Base-by-base conservation (phyloP, 2,888 invertebrate genomes). In the Exocentrus adspersus region DNA sequence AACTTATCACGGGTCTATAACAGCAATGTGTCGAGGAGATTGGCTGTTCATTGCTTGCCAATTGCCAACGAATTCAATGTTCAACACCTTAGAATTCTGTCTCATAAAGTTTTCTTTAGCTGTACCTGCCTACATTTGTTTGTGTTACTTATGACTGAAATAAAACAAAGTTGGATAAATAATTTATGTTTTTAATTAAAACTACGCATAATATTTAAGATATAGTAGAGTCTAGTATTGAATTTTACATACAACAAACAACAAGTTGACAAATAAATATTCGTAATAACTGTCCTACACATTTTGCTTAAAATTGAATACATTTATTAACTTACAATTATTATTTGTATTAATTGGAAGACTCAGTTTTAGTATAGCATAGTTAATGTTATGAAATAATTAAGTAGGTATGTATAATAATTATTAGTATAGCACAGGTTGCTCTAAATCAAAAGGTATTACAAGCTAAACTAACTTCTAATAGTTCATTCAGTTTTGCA, bases 291-390 rank as follows among this genome's bases (percentile, higher is more conserved):
- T 77, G 75, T 73, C 73, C 79, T 78, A 79, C 78, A 80, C 74
- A 76, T 78, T 73, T 79, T 73, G 72, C 75, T 76, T 78, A 76
- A 77, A 79, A 76, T 79, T 75, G 75, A 75, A 75, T 75, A 78
- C 76, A 73, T 75, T n/a, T 67, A 69, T 74, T 72, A 78, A 79
- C 81, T 82, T 82, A 83, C 78, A 81, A 79, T 81, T 82, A 82
- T 83, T 83, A 83, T 83, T 82, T 83, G 82, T 83, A 81, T 82
- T 81, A 81, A 79, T 76, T 83, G 83, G 83, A 83, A 83, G 83
- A 83, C 83, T 82, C 79, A 79, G 82, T 83, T 82, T 80, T 80
- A 80, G 80, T 79, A 78, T 77, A 79, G 76, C 78, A 75, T 73
- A 74, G 73, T 73, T 70, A 68, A 72, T 65, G 67, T 72, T 69